Base-by-base conservation (phyloP, 2,113 vertebrate species). In the Cyanoderma ruficeps region DNA sequence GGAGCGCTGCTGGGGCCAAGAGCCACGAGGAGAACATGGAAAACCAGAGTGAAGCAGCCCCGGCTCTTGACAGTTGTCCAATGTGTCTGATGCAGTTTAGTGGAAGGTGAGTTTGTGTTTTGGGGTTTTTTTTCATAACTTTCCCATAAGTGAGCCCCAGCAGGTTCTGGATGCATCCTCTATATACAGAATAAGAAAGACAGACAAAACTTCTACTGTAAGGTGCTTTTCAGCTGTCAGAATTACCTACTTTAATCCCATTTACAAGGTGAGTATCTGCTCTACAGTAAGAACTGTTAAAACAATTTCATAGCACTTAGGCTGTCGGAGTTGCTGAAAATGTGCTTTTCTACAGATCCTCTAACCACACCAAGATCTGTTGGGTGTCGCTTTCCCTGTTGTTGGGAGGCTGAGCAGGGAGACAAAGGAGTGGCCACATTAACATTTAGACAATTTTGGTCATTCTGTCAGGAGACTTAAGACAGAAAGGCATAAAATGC, bases 81-180 rank as follows among this genome's bases (percentile, higher is more conserved):
- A 98, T 99, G 98, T 99, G 99, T 63, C 97, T 98, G 82, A 67
- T 92, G 22, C 77, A 19, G 15, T 99, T 99, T 31, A 89, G 94
- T 74, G 94, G 82, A 15, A 97, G 79, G 99, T 99, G 96, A 98
- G 98, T 96, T 77, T 55, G 55, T n/a, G 33, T 3, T 18, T 33
- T 21, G 28, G 2, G 6, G 37, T 37, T 39, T 15, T 20, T 31
- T 63, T 53, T 21, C 10, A 0, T 39, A 60, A 27, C 10, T 64
- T 82, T 9, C 22, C 42, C 24, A 11, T 55, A 67, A 50, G 37
- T 8, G n/a, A 74, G 3, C 10, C 19, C 30, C n/a, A 18, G 9
- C 16, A 23, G 12, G 15, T 37, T 91, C 49, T 82, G 42, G n/a
- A 39, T 93, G 37, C 23, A 30, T 60, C 37, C 22, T 64, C 13